phyloP scores from a whole-genome alignment of 2,797 vertebrate genomes.

The Pantherophis alleghaniensis region DNA sequence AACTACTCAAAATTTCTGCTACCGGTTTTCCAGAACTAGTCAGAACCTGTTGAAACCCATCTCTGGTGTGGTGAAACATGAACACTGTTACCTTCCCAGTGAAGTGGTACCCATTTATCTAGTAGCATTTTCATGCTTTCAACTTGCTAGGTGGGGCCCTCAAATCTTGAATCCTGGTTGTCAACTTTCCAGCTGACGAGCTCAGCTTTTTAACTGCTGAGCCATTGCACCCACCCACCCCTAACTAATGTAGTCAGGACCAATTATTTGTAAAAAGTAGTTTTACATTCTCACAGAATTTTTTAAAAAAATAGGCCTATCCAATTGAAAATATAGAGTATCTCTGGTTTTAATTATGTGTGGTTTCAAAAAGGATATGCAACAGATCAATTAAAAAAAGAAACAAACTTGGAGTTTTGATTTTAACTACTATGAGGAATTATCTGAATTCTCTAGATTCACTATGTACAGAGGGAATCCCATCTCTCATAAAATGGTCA shows the following conservation, averaged over 20 bases:
- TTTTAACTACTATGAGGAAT: background rate
- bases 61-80: background rate
- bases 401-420: background rate
- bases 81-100: background rate
- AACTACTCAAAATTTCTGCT: no score
- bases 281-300: background rate
- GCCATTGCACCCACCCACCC: no score
- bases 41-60: no score
- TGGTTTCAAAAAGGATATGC: background rate
- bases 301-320: background rate
- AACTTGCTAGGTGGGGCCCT: background rate
- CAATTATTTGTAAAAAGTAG: background rate
- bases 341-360: background rate
- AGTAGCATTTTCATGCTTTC: background rate
- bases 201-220: no score
- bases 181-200: no score
- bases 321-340: background rate
- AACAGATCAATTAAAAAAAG: background rate
- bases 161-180: no score
- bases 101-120: background rate
- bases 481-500: background rate
- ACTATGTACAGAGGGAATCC: background rate
- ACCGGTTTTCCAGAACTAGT: no score
- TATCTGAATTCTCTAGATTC: background rate
- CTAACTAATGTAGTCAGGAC: background rate